Evolutionary conservation across 37 sponge, comb jelly and placozoan genomes (phyloP).

Genomic region (Hexactinellida sp.): DNA sequence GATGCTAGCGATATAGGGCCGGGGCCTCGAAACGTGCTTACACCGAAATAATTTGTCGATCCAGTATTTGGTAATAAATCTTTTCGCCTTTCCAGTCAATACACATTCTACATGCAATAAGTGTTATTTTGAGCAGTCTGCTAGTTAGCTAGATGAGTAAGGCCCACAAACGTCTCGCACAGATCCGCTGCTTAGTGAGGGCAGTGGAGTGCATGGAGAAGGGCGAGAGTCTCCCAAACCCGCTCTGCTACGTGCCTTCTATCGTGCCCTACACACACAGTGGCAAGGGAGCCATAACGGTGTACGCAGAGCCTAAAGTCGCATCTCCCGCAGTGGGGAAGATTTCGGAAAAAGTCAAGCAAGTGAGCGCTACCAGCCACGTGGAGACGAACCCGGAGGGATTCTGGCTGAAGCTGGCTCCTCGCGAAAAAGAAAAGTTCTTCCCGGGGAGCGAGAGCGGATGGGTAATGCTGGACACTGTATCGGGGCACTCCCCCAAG

Average conservation of each 20-base stretch:
- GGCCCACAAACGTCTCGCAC: conserved; percentile 33
- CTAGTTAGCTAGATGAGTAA: too few species aligned
- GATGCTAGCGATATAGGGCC: too few species aligned
- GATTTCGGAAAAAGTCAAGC: conserved; percentile 26
- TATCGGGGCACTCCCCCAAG: background rate
- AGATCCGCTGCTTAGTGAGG: conserved; percentile 54
- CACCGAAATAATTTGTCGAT: too few species aligned
- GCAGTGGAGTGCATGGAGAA: conserved; percentile 45
- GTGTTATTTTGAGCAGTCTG: too few species aligned
- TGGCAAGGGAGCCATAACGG: conserved; percentile 18
- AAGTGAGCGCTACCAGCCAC: conserved; percentile 27
- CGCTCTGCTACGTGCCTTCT: conserved; percentile 66
- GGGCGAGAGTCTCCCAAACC: conserved; percentile 35
- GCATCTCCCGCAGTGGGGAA: conserved; percentile 24
- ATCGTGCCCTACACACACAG: conserved; percentile 26
- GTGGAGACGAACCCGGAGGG: conserved; percentile 28
- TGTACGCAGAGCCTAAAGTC: conserved; percentile 28
- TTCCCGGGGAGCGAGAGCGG: conserved; percentile 9
- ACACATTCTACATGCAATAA: too few species aligned
- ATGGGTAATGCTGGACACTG: background rate
- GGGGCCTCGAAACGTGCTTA: too few species aligned
- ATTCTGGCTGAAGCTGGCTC: conserved; percentile 37
- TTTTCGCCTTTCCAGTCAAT: too few species aligned
- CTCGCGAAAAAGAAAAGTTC: conserved; percentile 37
- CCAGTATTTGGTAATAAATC: too few species aligned